These are phyloP conservation scores for Alethe castanea DNA, from an alignment of 2,113 vertebrate genomes.

Conservation along the genomic window DNA sequence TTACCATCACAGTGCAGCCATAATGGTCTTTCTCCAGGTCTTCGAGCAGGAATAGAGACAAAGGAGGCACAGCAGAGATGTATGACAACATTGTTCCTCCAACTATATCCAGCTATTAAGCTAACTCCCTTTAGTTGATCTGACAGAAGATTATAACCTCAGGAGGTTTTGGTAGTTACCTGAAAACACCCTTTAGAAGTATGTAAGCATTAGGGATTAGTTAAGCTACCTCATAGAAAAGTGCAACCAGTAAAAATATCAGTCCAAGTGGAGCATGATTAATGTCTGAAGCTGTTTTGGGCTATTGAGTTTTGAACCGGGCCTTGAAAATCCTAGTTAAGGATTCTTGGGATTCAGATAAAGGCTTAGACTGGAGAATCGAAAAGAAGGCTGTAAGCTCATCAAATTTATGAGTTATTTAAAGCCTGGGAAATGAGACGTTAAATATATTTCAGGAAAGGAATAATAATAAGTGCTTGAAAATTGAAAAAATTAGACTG, in stretches of 20 bases:
- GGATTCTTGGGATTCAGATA: not conserved
- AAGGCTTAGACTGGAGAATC: not conserved
- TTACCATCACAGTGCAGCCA: not conserved
- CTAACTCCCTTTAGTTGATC: not conserved
- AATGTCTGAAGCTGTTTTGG: not conserved
- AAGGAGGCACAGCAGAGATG: not conserved
- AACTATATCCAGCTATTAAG: not conserved
- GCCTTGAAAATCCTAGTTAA: not conserved
- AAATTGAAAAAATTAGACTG: conserved; percentile 17
- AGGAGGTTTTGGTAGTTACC: not conserved
- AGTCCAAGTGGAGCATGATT: not conserved
- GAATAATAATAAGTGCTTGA: not conserved
- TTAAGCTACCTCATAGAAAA: not conserved
- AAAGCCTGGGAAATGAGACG: conserved; percentile 23
- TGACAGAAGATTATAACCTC: not conserved
- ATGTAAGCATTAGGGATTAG: not conserved
- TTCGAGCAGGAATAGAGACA: not conserved
- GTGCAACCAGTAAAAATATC: not conserved
- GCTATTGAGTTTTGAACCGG: not conserved
- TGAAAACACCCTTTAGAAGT: not conserved
- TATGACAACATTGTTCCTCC: not conserved
- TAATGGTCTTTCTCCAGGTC: not conserved
- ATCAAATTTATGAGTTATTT: conserved; percentile 33
- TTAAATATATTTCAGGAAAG: conserved; percentile 33
- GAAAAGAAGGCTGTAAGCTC: not conserved